Evolutionary conservation across 2,888 invertebrate genomes (phyloP).

Genomic region (Norana najaformis): DNA sequence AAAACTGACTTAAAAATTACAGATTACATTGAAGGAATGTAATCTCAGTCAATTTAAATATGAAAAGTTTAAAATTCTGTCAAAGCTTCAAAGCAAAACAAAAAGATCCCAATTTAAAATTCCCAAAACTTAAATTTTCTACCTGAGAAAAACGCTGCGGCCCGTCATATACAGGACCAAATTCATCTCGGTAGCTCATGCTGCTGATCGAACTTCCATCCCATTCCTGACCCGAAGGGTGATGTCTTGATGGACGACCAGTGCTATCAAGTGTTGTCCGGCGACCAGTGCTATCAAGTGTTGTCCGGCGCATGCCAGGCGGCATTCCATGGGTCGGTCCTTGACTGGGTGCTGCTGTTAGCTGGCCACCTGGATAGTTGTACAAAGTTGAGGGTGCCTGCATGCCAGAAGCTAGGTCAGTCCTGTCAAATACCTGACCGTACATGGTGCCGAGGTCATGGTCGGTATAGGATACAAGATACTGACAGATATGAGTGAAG

Average conservation of each 20-base stretch:
- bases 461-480: conserved; percentile 45
- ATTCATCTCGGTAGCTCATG: conserved; percentile 34
- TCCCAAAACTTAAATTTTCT: background rate
- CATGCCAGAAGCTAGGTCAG: conserved; percentile 40
- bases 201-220: conserved; percentile 38
- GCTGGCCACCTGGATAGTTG: conserved; percentile 32
- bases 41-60: background rate
- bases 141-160: background rate
- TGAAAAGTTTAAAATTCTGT: background rate
- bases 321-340: background rate
- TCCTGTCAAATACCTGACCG: conserved; percentile 46
- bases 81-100: background rate
- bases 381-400: conserved; percentile 40
- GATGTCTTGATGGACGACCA: background rate
- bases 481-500: conserved; percentile 50
- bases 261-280: background rate
- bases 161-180: background rate
- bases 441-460: conserved; percentile 43
- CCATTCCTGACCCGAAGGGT: conserved; percentile 32
- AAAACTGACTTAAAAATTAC: background rate
- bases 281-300: background rate
- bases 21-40: background rate
- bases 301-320: background rate
- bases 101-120: background rate
- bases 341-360: background rate